Conservation (phyloP, 2,888 invertebrate genomes). For the Pyrochroa serraticornis region DNA sequence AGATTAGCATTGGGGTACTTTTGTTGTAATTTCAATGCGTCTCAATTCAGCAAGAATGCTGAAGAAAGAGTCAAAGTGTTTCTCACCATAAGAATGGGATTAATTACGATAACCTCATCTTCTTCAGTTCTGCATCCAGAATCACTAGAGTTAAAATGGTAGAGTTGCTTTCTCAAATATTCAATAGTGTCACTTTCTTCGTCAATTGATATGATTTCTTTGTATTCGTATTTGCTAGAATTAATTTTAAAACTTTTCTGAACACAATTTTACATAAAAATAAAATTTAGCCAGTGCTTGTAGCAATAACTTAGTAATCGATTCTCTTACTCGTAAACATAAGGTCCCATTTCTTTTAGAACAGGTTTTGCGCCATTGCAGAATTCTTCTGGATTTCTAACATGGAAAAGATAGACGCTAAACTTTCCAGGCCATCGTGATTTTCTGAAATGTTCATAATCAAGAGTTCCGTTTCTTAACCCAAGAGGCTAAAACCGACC, state of each 20-base stretch:
- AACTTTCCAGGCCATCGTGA: neutral
- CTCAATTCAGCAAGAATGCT: neutral
- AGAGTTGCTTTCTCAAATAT: neutral
- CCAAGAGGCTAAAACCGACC: neutral
- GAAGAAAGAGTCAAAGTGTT: neutral
- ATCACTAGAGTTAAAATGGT: neutral
- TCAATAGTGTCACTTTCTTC: neutral
- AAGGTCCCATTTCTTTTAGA: constrained; percentile 66
- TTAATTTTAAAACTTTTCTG: neutral
- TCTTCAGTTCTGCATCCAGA: neutral
- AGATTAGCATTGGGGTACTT: no score
- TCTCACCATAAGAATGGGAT: constrained; percentile 4
- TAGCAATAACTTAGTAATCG: no score
- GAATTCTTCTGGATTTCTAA: constrained; percentile 54
- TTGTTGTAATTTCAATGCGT: no score
- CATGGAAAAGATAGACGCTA: neutral
- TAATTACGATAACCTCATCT: neutral
- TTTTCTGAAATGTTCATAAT: neutral
- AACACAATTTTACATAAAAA: neutral
- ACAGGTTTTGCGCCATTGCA: constrained; percentile 62
- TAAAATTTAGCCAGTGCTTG: neutral
- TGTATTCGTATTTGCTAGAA: neutral
- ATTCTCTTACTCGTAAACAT: neutral
- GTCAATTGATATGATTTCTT: neutral
- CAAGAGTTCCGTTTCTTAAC: neutral